Evolutionary conservation across 2,797 vertebrate genomes (phyloP), one percentile per base, ranked within the genome.

Genomic region (Kryptopterus vitreolus): DNA sequence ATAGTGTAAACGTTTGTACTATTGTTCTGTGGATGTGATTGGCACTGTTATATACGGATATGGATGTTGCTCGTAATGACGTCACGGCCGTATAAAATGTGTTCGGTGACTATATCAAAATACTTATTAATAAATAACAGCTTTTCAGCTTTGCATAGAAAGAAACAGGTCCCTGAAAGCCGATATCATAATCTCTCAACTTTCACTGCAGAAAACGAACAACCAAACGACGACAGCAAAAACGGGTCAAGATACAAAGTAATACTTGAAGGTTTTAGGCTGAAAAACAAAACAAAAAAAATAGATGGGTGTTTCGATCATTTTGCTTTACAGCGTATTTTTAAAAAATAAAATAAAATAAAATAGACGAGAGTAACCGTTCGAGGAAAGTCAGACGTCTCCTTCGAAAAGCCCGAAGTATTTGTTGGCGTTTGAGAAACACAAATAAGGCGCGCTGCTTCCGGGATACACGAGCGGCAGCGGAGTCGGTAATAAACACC

Each of bases 401-500:
- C 95, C 95, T 24, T 96, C 94, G 58, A 95, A 90, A 81, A 96
- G 89, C 88, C 93, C 94, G 90, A 95, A 95, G 88, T 94, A 95
- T 81, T 95, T 96, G 91, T 90, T 93, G 83, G 94, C 90, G 80
- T 91, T 94, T 13, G 95, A 94, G 83, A 96, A 94, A 85, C 95
- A 96, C 85, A 96, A 91, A 85, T 95, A 96, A 89, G 95, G 95
- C 88, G 95, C 86, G 90, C 92, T 91, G 61, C 91, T 92, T 81
- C 94, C 94, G 65, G 94, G 93, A 83, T 94, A 96, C 1, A 97
- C 89, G 22, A 96, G 85, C 26, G 95, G 96, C 29, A 96, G 90
- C 13, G 95, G 94, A 89, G 96, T 87, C 24, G 95, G 96, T 83
- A 96, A 83, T 85, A 96, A 78, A 82, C 93, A 96, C 84, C 94